phyloP scores from a whole-genome alignment of 2,113 vertebrate genomes.

The Mus pahari region DNA sequence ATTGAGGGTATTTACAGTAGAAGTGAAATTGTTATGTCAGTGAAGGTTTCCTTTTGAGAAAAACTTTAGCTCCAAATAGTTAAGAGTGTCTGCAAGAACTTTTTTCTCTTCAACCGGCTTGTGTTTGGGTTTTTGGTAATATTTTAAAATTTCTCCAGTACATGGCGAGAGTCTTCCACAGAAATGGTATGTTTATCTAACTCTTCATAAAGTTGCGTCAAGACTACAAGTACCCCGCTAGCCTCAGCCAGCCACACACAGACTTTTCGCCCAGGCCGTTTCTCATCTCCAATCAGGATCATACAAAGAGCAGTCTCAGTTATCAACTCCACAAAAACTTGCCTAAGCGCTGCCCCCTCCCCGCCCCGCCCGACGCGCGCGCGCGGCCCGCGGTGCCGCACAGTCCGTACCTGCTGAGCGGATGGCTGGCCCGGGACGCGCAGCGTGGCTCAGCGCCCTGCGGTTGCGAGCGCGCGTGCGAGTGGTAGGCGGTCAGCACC shows the following conservation, averaged over 20 bases:
- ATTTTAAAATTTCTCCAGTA: background rate
- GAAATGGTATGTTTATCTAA: slow-evolving; percentile 32
- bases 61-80: background rate
- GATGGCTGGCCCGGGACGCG: slow-evolving; percentile 83
- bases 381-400: background rate
- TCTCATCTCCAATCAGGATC: slow-evolving; percentile 40
- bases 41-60: slow-evolving; percentile 27
- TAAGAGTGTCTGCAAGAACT: background rate
- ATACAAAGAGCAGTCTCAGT: slow-evolving; percentile 24
- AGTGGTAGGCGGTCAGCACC: slow-evolving; percentile 93
- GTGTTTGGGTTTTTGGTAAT: slow-evolving; percentile 46
- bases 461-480: slow-evolving; percentile 87
- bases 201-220: background rate
- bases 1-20: background rate
- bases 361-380: background rate
- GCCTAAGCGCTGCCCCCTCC: background rate
- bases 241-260: slow-evolving; percentile 50
- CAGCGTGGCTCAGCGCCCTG: slow-evolving; percentile 85
- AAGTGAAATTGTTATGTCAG: slow-evolving; percentile 1
- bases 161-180: background rate
- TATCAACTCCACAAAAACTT: slow-evolving; percentile 4
- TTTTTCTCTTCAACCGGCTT: background rate
- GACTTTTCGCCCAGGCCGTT: background rate
- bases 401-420: slow-evolving; percentile 84
- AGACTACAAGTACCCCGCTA: background rate